Conservation (phyloP, 2,888 invertebrate species). For the Andrena minutula region DNA sequence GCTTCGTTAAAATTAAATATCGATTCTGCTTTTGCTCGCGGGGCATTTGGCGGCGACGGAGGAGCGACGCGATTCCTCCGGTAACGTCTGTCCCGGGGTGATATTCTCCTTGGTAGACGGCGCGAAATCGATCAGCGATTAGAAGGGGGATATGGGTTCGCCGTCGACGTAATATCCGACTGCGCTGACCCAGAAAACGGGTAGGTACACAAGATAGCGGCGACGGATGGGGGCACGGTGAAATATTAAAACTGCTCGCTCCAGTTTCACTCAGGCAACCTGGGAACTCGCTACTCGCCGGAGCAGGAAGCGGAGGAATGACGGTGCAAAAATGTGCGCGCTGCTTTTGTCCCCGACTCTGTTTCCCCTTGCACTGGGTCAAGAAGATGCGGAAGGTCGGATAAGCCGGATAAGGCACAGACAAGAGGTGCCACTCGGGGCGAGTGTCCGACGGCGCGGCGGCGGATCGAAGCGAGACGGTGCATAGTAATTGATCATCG, state of each 20-base stretch:
- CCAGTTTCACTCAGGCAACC: conserved; percentile 25
- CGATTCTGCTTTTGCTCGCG: conserved; percentile 76
- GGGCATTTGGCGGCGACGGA: conserved; percentile 47
- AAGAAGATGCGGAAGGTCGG: conserved; percentile 58
- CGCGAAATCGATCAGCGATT: conserved; percentile 20
- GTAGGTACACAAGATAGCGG: not conserved
- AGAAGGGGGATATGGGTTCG: not conserved
- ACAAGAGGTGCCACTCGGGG: conserved; percentile 49
- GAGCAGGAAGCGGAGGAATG: conserved; percentile 2
- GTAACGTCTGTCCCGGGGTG: not conserved
- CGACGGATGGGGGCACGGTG: not conserved
- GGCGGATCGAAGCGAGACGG: conserved; percentile 44
- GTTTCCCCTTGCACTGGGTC: conserved; percentile 55
- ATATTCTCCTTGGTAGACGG: not conserved
- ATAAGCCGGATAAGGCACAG: conserved; percentile 41
- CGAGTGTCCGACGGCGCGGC: conserved; percentile 14
- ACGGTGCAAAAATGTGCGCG: conserved; percentile 31
- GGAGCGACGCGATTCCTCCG: not conserved
- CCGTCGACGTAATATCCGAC: conserved; percentile 3
- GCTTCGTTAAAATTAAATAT: conserved; percentile 80
- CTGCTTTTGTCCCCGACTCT: conserved; percentile 43
- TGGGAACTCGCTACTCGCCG: not conserved
- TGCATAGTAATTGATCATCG: conserved; percentile 52
- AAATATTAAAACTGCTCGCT: conserved; percentile 45
- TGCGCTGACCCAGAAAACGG: conserved; percentile 33